Percentiles rank a stretch among this genome's conserved stretches.
Evolutionary conservation across 2,113 vertebrate genomes (phyloP).

Genomic region (Dendrocopos noguchii): DNA sequence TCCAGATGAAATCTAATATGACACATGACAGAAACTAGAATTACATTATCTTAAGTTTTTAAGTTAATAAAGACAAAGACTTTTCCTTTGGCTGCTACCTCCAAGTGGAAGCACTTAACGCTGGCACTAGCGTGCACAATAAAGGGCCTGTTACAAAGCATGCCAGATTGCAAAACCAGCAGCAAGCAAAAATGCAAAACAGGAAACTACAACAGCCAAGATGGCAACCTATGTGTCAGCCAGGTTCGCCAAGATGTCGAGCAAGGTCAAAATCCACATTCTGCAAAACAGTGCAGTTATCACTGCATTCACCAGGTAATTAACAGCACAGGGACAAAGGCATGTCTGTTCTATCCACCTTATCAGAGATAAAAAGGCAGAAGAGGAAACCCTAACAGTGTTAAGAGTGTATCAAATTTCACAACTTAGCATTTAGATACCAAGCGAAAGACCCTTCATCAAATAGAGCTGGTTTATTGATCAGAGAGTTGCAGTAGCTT

Average conservation of each 20-base stretch:
- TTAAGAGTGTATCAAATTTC: background rate
- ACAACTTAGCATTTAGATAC: background rate
- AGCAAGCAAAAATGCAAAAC: background rate
- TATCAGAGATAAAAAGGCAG: background rate
- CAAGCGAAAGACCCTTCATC: background rate
- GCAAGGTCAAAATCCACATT: background rate
- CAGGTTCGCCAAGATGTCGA: background rate
- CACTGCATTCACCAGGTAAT: background rate
- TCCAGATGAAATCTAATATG: background rate
- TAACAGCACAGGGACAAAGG: background rate
- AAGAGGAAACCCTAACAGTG: background rate
- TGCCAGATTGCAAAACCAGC: constrained; percentile 8
- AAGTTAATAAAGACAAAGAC: constrained; percentile 28
- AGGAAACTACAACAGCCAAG: background rate
- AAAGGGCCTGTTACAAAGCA: constrained; percentile 44
- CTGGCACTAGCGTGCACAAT: constrained; percentile 14
- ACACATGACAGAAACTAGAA: background rate
- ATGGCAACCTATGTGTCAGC: background rate
- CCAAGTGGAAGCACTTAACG: constrained; percentile 37
- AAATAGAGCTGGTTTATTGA: background rate
- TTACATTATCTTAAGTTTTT: background rate
- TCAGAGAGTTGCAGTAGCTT: background rate
- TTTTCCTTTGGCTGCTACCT: constrained; percentile 23
- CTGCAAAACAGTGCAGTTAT: background rate
- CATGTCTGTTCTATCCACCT: background rate